phyloP scores from a whole-genome alignment of 2,113 vertebrate genomes.

The Bujurquina vittata region DNA sequence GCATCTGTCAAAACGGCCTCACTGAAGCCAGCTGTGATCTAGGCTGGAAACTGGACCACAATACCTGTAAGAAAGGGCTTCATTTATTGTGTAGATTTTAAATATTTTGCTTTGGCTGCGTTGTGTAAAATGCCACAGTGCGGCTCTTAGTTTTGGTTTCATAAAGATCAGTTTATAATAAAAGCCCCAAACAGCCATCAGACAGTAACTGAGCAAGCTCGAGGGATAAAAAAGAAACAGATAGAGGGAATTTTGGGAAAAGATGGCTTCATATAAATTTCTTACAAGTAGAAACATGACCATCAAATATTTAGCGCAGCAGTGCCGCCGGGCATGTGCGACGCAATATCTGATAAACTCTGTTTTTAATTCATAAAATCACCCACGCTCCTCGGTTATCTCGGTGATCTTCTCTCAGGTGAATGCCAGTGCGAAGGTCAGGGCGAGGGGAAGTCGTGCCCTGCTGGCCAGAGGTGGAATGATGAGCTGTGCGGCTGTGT shows the following conservation, averaged over 20 bases:
- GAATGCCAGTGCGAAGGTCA: constrained; percentile 77
- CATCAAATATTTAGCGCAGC: constrained; percentile 9
- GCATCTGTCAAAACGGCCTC: constrained; percentile 78
- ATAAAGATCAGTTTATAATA: constrained; percentile 6
- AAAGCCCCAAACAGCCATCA: background rate
- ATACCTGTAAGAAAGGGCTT: constrained; percentile 62
- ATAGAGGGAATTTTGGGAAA: background rate
- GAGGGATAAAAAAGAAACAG: background rate
- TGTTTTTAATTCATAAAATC: background rate
- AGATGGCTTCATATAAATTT: background rate
- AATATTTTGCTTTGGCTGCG: background rate
- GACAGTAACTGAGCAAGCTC: background rate
- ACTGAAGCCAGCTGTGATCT: constrained; percentile 77
- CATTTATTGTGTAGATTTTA: background rate
- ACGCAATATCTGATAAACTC: background rate
- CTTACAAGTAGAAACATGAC: constrained; percentile 36
- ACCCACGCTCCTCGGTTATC: background rate
- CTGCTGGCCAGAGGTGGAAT: constrained; percentile 76
- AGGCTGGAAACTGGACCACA: constrained; percentile 77
- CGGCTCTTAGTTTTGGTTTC: background rate
- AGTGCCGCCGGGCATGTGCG: too few species aligned
- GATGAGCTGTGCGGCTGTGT: constrained; percentile 77
- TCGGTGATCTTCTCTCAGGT: constrained; percentile 40
- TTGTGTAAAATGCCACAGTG: background rate
- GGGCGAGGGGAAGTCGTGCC: constrained; percentile 66